A percentile compares a stretch with the other conserved stretches of the same genome.
phyloP scores from a whole-genome alignment of 2,113 vertebrate genomes.

The Rhodinocichla rosea region DNA sequence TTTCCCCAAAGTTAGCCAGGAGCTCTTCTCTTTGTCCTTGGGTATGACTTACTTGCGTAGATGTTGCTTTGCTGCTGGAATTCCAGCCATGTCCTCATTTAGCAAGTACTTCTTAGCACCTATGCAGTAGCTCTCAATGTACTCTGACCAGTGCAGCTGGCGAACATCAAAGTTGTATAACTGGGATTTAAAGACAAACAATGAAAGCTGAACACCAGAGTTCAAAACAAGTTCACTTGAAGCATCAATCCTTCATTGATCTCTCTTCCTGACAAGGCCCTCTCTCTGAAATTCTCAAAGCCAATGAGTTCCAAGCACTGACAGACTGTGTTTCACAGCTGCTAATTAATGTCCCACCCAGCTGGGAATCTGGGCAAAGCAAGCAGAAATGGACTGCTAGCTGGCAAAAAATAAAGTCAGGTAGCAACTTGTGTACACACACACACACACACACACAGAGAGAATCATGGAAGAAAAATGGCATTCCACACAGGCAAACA shows the following conservation, averaged over 20 bases:
- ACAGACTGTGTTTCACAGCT: not conserved
- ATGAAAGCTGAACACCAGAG: not conserved
- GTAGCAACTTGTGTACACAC: not conserved
- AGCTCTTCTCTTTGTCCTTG: not conserved
- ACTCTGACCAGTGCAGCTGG: slow-evolving; percentile 93
- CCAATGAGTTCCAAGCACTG: not conserved
- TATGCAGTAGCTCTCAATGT: slow-evolving; percentile 92
- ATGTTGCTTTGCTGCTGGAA: slow-evolving; percentile 89
- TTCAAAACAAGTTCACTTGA: not conserved
- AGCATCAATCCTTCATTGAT: not conserved
- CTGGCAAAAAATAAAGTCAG: not conserved
- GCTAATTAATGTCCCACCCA: not conserved
- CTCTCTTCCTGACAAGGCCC: not conserved
- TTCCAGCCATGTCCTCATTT: slow-evolving; percentile 94
- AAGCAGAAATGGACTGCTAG: not conserved
- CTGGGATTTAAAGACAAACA: slow-evolving; percentile 69
- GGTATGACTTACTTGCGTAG: slow-evolving; percentile 82
- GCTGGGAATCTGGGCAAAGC: not conserved
- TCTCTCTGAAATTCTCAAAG: not conserved
- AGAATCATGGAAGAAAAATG: not conserved
- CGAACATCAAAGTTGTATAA: slow-evolving; percentile 92
- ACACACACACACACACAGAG: rapidly evolving
- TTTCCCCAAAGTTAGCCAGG: not conserved
- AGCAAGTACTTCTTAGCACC: slow-evolving; percentile 94
- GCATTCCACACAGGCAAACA: not conserved